These are phyloP conservation scores for Gobio gobio DNA, from an alignment of 2,113 vertebrate species.

Conservation along the genomic window DNA sequence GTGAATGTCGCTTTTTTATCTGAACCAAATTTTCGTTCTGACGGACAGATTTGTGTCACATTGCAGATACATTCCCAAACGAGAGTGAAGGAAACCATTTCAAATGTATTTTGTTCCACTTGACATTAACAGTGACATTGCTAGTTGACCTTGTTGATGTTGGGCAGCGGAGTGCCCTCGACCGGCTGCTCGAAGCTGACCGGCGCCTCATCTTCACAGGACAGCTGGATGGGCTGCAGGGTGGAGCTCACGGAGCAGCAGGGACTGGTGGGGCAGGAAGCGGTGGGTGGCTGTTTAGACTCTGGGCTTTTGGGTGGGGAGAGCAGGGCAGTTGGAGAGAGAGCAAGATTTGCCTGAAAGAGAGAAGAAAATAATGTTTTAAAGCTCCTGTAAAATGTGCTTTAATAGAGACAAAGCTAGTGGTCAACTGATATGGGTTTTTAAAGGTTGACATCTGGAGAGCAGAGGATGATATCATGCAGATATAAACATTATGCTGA, in stretches of 20 bases:
- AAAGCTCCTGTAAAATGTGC: background rate
- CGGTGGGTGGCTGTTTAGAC: constrained; percentile 64
- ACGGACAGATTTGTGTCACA: background rate
- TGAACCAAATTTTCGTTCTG: background rate
- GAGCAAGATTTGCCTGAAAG: constrained; percentile 75
- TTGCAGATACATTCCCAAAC: background rate
- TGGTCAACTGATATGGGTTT: background rate
- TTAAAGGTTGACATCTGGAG: background rate
- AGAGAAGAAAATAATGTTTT: background rate
- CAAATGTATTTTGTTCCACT: background rate
- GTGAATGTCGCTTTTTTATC: background rate
- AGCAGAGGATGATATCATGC: background rate
- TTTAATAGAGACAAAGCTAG: background rate
- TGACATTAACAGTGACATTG: background rate
- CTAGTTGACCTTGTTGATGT: constrained; percentile 74
- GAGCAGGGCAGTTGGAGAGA: constrained; percentile 72
- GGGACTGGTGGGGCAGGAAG: constrained; percentile 55
- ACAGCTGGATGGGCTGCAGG: constrained; percentile 49
- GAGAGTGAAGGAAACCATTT: background rate
- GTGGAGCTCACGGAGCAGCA: constrained; percentile 49
- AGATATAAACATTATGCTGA: background rate
- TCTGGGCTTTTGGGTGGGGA: constrained; percentile 71
- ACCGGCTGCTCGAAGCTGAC: constrained; percentile 71
- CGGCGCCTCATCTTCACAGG: constrained; percentile 70
- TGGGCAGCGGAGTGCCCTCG: constrained; percentile 68